These are phyloP conservation scores for Urocynchramus pylzowi DNA, from an alignment of 2,113 vertebrate genomes.

Conservation along the genomic window DNA sequence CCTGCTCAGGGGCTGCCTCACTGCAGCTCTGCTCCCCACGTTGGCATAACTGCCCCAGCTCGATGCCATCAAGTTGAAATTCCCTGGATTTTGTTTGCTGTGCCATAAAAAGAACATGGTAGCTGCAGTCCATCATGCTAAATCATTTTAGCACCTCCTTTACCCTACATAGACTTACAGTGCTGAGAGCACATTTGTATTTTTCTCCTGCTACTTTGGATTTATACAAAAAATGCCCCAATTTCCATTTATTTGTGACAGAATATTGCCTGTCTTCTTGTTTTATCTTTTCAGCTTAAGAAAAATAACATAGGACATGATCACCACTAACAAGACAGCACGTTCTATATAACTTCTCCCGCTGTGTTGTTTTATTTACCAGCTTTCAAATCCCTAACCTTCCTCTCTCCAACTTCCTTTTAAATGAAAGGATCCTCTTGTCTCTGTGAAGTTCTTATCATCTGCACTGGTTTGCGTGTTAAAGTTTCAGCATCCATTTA, in stretches of 20 bases:
- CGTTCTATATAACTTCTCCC: slow-evolving; percentile 17
- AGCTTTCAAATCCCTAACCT: slow-evolving; percentile 61
- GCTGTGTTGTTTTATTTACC: slow-evolving; percentile 69
- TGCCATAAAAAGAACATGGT: not conserved
- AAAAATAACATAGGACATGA: slow-evolving; percentile 45
- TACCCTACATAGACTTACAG: not conserved
- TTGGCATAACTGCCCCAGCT: not conserved
- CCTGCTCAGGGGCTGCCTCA: not conserved
- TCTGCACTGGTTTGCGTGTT: slow-evolving; percentile 34
- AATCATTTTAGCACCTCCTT: slow-evolving; percentile 8
- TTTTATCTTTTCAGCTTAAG: slow-evolving; percentile 58
- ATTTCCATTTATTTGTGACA: slow-evolving; percentile 51
- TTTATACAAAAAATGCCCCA: slow-evolving; percentile 11
- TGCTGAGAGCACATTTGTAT: not conserved
- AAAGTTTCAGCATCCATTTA: slow-evolving; percentile 53
- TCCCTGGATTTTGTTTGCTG: not conserved
- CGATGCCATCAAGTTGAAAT: not conserved
- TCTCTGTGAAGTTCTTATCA: slow-evolving; percentile 54
- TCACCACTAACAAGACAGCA: slow-evolving; percentile 46
- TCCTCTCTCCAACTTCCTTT: slow-evolving; percentile 54
- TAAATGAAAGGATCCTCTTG: slow-evolving; percentile 59
- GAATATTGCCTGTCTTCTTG: slow-evolving; percentile 38
- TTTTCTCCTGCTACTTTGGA: slow-evolving; percentile 21
- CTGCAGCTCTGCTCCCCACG: not conserved
- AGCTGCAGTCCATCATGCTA: not conserved